Percentiles rank a stretch among this genome's conserved stretches.
phyloP scores from a whole-genome alignment of 2,113 vertebrate genomes.

The Nematolebias whitei region DNA sequence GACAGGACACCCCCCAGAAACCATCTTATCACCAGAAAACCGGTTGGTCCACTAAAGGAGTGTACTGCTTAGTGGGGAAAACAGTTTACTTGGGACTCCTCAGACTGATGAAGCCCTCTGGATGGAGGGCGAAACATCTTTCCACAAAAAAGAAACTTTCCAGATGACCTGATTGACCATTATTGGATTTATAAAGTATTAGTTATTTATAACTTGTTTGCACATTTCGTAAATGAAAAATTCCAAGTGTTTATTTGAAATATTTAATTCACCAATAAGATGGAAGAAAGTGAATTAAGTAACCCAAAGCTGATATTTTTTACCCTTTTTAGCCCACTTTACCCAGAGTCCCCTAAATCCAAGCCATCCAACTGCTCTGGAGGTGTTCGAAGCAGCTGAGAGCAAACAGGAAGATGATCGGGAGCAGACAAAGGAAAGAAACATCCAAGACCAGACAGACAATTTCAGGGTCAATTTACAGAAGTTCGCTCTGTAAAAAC shows the following conservation, averaged over 20 bases:
- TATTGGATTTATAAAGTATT: too few relatives aligned
- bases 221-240: neutral
- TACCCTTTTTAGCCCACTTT: conserved; percentile 76
- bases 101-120: too few relatives aligned
- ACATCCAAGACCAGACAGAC: conserved; percentile 70
- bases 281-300: too few relatives aligned
- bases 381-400: conserved; percentile 17
- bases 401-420: neutral
- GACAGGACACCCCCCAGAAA: too few relatives aligned
- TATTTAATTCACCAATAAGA: conserved; percentile 76
- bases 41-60: too few relatives aligned
- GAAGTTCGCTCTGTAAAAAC: conserved; percentile 67
- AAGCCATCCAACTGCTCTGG: conserved; percentile 66
- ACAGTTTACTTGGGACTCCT: too few relatives aligned
- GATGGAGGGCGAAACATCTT: too few relatives aligned
- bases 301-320: conserved; percentile 50
- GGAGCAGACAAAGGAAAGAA: conserved; percentile 1
- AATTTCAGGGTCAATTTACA: conserved; percentile 83
- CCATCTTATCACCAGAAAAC: too few relatives aligned
- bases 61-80: too few relatives aligned
- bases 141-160: too few relatives aligned
- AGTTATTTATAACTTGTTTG: neutral
- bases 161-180: too few relatives aligned
- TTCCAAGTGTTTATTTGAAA: conserved; percentile 65
- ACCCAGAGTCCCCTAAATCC: conserved; percentile 75